Percentiles rank a stretch among this genome's conserved stretches.
Evolutionary conservation across 2,888 invertebrate species (phyloP).

Genomic region (Quadriops clusia): DNA sequence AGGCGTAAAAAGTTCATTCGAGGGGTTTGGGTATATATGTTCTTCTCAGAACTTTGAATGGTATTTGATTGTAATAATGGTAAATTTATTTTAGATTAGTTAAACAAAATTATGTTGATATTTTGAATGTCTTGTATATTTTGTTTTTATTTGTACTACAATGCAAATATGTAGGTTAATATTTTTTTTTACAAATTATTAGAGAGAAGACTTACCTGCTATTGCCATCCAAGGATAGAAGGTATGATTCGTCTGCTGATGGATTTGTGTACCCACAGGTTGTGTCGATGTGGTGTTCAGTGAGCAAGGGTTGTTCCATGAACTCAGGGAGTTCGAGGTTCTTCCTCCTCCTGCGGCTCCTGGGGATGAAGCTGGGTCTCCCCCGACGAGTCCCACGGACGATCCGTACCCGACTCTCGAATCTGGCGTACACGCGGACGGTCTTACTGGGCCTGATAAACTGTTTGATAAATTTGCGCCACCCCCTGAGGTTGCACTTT

Average conservation of each 20-base stretch:
- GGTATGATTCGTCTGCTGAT: slow-evolving; percentile 86
- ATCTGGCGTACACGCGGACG: slow-evolving; percentile 83
- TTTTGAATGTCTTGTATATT: no score
- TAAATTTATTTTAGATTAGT: no score
- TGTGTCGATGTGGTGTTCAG: slow-evolving; percentile 71
- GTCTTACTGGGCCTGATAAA: slow-evolving; percentile 57
- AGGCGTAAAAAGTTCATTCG: no score
- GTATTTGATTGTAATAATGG: no score
- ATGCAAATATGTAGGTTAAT: no score
- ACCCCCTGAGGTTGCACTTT: slow-evolving; percentile 54
- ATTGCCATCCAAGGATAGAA: slow-evolving; percentile 99
- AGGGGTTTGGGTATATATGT: no score
- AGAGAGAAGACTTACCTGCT: slow-evolving; percentile 71
- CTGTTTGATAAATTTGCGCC: slow-evolving; percentile 51
- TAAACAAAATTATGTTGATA: no score
- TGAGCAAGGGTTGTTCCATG: slow-evolving; percentile 83
- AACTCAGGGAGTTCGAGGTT: slow-evolving; percentile 47
- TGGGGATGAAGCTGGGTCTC: slow-evolving; percentile 63
- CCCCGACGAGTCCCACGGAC: slow-evolving; percentile 58
- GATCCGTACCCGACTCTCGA: slow-evolving; percentile 66
- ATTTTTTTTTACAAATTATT: no score
- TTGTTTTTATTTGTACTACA: no score
- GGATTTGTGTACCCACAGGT: slow-evolving; percentile 68
- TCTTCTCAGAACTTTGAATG: no score
- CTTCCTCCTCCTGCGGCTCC: slow-evolving; percentile 47